phyloP scores from a whole-genome alignment of 1,140 invertebrate genomes.

The Vanessa atalanta region DNA sequence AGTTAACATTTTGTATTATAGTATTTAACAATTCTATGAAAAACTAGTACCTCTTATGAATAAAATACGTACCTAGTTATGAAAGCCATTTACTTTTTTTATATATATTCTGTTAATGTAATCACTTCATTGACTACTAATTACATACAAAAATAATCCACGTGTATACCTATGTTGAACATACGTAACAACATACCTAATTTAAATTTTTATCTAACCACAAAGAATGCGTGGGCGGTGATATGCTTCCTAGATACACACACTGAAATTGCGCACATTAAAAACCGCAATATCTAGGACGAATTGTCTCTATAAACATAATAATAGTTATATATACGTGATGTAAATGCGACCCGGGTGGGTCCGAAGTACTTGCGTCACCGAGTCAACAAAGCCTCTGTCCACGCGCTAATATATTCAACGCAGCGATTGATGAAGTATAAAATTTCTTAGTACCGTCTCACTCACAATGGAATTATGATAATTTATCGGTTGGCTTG shows the following conservation, averaged over 20 bases:
- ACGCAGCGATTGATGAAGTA: conserved; percentile 78
- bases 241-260: conserved; percentile 2
- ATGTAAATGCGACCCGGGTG: conserved; percentile 22
- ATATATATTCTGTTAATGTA: too few relatives aligned
- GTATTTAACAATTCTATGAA: too few relatives aligned
- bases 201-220: conserved; percentile 16
- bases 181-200: not conserved
- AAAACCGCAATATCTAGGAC: conserved; percentile 1
- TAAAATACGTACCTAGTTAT: too few relatives aligned
- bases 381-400: conserved; percentile 58
- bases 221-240: conserved; percentile 13
- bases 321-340: conserved; percentile 7
- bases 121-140: not conserved
- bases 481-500: conserved; percentile 81
- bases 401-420: conserved; percentile 79
- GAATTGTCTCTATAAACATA: not conserved
- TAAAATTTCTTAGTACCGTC: conserved; percentile 80
- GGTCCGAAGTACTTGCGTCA: conserved; percentile 23
- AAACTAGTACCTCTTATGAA: too few relatives aligned
- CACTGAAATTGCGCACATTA: not conserved
- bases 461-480: conserved; percentile 81
- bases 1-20: too few relatives aligned
- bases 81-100: too few relatives aligned
- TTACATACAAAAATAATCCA: not conserved
- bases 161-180: not conserved